These are phyloP conservation scores for Glyptemys insculpta DNA, from an alignment of 2,797 vertebrate genomes.

Conservation along the genomic window DNA sequence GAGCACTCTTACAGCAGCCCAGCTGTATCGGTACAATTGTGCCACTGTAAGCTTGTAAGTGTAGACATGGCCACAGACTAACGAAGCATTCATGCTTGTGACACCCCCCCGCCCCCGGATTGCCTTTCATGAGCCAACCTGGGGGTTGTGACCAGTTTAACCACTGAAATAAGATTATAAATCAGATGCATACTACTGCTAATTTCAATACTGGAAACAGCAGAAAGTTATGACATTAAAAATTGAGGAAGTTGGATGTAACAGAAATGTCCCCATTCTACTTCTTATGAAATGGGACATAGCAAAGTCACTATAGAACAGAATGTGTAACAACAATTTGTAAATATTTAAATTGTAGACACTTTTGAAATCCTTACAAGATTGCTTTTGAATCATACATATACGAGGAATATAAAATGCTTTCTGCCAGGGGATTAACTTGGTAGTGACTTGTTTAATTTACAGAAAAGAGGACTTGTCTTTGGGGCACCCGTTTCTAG, in stretches of 20 bases:
- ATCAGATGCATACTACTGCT: accelerated
- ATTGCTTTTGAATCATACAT: accelerated
- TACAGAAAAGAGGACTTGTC: not conserved
- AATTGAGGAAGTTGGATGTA: not conserved
- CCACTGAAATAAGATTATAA: constrained; percentile 45
- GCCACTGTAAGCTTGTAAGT: too few species aligned
- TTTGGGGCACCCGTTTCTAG: not conserved
- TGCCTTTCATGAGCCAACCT: not conserved
- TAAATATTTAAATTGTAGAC: not conserved
- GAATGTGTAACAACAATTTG: too few species aligned
- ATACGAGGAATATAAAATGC: accelerated
- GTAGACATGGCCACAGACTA: not conserved
- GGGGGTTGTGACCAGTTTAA: constrained; percentile 22
- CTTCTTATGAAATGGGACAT: accelerated
- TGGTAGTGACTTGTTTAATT: too few species aligned
- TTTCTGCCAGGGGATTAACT: too few species aligned
- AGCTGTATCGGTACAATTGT: too few species aligned
- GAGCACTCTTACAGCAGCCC: too few species aligned
- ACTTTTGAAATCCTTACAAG: accelerated
- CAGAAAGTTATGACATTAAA: not conserved
- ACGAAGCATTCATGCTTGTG: not conserved
- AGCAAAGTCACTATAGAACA: not conserved
- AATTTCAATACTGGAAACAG: not conserved
- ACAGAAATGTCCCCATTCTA: accelerated
- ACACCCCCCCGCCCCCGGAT: not conserved